Percentiles rank a stretch among this genome's conserved stretches.
phyloP scores from a whole-genome alignment of 2,113 vertebrate species.

The Caracal caracal region DNA sequence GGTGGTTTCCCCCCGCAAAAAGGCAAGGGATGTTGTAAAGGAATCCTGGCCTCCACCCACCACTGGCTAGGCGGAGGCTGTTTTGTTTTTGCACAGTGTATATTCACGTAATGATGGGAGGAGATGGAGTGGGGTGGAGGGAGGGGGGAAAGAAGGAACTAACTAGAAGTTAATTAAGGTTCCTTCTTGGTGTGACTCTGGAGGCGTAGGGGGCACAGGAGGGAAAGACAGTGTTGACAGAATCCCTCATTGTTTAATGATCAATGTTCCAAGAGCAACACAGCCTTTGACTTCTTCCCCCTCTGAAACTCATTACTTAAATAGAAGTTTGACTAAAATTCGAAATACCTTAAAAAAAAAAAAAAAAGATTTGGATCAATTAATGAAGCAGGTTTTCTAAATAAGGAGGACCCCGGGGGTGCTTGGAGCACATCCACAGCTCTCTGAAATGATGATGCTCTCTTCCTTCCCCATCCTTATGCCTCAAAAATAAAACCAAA shows the following conservation, averaged over 20 bases:
- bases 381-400: not conserved
- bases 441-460: not conserved
- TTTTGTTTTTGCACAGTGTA: not conserved
- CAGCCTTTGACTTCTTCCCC: not conserved
- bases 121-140: not conserved
- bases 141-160: not conserved
- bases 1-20: not conserved
- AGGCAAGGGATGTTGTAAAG: not conserved
- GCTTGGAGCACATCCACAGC: not conserved
- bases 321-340: not conserved
- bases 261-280: not conserved
- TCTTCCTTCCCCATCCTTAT: not conserved
- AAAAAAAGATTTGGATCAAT: not conserved
- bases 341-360: not conserved
- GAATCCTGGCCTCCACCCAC: not conserved
- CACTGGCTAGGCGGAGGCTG: not conserved
- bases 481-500: not conserved
- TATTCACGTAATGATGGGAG: not conserved
- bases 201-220: rapidly evolving
- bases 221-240: not conserved
- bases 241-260: not conserved
- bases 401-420: not conserved
- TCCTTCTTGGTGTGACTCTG: not conserved
- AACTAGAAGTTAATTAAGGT: too few species aligned
- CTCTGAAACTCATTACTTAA: not conserved